phyloP scores from a whole-genome alignment of 2,888 invertebrate genomes.

The Anaspis maculata region DNA sequence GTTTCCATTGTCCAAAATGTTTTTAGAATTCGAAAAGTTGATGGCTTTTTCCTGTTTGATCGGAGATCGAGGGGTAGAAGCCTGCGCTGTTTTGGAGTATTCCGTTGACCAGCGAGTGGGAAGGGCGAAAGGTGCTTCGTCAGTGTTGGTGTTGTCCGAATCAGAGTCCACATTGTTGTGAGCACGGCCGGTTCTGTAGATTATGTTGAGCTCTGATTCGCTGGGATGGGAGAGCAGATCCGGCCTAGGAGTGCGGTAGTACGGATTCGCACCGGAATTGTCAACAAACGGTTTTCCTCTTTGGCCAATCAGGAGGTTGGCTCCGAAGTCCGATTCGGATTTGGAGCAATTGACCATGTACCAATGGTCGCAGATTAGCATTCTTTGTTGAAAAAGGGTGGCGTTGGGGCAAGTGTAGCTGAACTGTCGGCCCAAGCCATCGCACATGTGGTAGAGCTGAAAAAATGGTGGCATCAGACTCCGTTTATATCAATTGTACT shows the following conservation, averaged over 20 bases:
- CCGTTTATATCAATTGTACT: no score
- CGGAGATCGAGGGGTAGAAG: no score
- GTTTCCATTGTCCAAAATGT: not conserved
- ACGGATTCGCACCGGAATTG: conserved; percentile 53
- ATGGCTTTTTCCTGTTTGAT: no score
- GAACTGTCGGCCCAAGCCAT: conserved; percentile 66
- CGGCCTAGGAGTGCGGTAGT: conserved; percentile 58
- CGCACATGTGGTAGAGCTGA: conserved; percentile 76
- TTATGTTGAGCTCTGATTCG: conserved; percentile 29
- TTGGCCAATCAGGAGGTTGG: conserved; percentile 66
- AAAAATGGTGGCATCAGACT: conserved; percentile 14
- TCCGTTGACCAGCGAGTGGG: conserved; percentile 51
- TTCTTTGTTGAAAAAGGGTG: conserved; percentile 70
- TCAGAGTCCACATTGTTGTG: conserved; percentile 44
- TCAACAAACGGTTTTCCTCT: conserved; percentile 62
- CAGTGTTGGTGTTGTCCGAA: conserved; percentile 41
- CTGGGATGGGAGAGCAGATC: conserved; percentile 54
- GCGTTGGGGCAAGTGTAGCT: conserved; percentile 73
- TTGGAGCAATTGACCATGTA: conserved; percentile 74
- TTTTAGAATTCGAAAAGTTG: no score
- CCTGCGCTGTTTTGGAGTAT: no score
- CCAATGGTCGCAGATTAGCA: conserved; percentile 76
- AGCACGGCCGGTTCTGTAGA: conserved; percentile 23
- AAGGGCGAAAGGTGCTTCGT: conserved; percentile 45
- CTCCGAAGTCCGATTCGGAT: conserved; percentile 61